Conservation (phyloP, 2,797 vertebrate genomes). For the Hylomyscus alleni region DNA sequence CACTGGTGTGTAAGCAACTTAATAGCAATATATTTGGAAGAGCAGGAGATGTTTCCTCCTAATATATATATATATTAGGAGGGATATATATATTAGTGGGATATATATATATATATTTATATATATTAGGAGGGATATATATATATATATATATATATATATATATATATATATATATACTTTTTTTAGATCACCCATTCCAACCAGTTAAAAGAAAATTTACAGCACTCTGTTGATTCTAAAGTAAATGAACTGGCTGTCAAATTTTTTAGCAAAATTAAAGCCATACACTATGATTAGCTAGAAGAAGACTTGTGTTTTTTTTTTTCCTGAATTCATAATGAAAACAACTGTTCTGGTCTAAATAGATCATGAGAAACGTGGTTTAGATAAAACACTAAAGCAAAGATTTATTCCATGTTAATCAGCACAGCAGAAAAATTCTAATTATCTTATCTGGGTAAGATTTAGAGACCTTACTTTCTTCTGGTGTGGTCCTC, state of each 20-base stretch:
- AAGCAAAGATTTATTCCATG: slow-evolving; percentile 81
- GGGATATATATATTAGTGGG: too few species aligned
- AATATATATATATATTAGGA: slow-evolving; percentile 15
- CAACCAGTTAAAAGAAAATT: slow-evolving; percentile 85
- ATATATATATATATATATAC: too few species aligned
- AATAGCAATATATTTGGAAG: slow-evolving; percentile 70
- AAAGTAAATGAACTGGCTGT: slow-evolving; percentile 81
- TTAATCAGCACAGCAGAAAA: slow-evolving; percentile 78
- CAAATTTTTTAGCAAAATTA: slow-evolving; percentile 88
- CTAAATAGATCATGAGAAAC: slow-evolving; percentile 78
- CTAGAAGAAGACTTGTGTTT: slow-evolving; percentile 74
- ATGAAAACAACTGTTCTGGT: slow-evolving; percentile 71
- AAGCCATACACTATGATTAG: slow-evolving; percentile 74
- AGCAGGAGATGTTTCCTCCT: slow-evolving; percentile 33
- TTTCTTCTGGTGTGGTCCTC: slow-evolving; percentile 62
- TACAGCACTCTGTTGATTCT: slow-evolving; percentile 79
- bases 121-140: slow-evolving; percentile 20
- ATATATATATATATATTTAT: too few species aligned
- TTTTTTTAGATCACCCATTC: slow-evolving; percentile 79
- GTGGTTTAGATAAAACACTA: slow-evolving; percentile 72
- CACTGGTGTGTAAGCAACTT: slow-evolving; percentile 58
- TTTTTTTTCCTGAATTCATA: slow-evolving; percentile 74
- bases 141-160: too few species aligned
- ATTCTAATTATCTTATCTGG: slow-evolving; percentile 81
- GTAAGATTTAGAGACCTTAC: slow-evolving; percentile 70